phyloP scores from a whole-genome alignment of 2,113 vertebrate genomes.

The Melanocharis versteri region DNA sequence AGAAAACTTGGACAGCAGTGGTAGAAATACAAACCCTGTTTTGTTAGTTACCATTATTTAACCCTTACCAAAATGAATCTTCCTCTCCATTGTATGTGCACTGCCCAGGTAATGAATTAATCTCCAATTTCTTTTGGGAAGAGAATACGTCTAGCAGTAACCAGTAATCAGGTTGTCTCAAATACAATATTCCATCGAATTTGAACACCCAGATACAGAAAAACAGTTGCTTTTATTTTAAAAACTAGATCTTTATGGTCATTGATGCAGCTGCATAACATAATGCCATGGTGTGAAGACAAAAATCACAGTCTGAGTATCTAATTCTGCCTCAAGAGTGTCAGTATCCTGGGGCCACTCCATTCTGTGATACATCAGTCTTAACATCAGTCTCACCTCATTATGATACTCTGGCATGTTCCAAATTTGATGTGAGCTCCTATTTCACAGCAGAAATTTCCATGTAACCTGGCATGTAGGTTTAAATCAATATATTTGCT shows the following conservation, averaged over 20 bases:
- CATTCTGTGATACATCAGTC: fast-evolving
- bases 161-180: neutral
- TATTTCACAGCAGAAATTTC: neutral
- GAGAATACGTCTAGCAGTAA: neutral
- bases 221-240: neutral
- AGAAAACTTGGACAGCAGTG: neutral
- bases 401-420: neutral
- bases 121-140: neutral
- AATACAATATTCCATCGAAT: neutral
- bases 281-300: neutral
- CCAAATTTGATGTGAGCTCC: neutral
- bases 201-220: neutral
- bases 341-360: neutral
- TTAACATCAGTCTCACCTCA: neutral
- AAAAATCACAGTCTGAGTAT: neutral
- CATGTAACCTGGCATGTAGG: neutral
- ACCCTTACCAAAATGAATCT: neutral
- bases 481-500: neutral
- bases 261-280: neutral
- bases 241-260: neutral
- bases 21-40: neutral
- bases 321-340: neutral
- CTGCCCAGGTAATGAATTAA: neutral
- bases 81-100: neutral
- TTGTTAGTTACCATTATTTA: neutral